phyloP scores from a whole-genome alignment of 2,113 vertebrate species.

The Tragelaphus imberbis region DNA sequence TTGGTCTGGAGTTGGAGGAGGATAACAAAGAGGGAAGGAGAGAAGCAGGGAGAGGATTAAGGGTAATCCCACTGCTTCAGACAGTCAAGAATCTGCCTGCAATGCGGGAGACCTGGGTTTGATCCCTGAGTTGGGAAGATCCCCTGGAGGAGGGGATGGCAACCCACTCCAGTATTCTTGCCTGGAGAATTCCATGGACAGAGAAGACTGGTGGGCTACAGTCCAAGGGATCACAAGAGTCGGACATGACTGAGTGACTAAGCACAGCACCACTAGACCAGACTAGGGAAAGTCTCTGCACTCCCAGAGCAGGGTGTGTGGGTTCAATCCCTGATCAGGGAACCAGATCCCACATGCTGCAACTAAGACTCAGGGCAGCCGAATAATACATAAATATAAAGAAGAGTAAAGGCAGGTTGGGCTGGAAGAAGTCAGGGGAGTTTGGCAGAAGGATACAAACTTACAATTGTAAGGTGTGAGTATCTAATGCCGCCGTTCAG shows the following conservation, averaged over 20 bases:
- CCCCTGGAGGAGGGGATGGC: not conserved
- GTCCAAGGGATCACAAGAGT: accelerated
- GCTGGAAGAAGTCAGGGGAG: not conserved
- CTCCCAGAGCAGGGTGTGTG: not conserved
- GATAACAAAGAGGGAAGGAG: not conserved
- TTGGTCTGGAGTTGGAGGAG: not conserved
- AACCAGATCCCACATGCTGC: not conserved
- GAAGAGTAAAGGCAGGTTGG: not conserved
- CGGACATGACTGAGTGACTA: not conserved
- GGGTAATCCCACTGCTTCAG: not conserved
- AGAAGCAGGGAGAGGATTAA: not conserved
- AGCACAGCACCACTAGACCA: not conserved
- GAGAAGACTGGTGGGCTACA: not conserved
- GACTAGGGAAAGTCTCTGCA: not conserved
- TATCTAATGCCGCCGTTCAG: accelerated
- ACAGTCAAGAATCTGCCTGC: not conserved
- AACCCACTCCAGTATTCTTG: not conserved
- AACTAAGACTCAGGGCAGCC: not conserved
- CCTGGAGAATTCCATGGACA: not conserved
- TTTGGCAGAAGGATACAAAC: not conserved
- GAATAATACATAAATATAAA: not conserved
- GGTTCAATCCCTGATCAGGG: not conserved
- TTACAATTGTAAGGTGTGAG: not conserved
- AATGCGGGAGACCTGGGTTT: accelerated
- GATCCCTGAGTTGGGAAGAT: not conserved